phyloP scores from a whole-genome alignment of 2,797 vertebrate species.

The Synaphobranchus kaupii region DNA sequence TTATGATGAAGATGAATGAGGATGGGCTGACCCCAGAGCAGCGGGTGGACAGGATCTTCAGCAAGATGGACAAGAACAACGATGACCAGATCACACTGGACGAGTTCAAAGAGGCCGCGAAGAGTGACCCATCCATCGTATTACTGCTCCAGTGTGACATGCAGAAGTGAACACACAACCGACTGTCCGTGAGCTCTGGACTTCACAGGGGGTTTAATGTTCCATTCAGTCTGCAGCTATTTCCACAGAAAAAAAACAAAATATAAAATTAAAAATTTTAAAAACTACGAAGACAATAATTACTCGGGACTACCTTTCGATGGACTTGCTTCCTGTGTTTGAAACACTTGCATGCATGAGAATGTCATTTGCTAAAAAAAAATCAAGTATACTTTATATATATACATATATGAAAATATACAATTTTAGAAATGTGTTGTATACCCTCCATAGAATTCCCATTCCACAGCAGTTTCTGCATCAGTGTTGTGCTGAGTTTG shows the following conservation, averaged over 20 bases:
- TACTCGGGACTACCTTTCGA: conserved; percentile 99
- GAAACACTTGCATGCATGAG: conserved; percentile 99
- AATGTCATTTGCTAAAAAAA: conserved; percentile 98
- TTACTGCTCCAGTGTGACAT: conserved; percentile 97
- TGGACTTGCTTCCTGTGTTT: conserved; percentile 99
- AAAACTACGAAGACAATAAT: conserved; percentile 35
- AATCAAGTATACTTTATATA: conserved; percentile 82
- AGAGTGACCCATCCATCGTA: conserved; percentile 96
- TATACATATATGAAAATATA: conserved; percentile 69
- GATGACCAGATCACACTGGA: conserved; percentile 95
- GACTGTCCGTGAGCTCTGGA: conserved; percentile 69
- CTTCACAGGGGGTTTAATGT: conserved; percentile 89
- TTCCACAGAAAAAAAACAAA: conserved; percentile 73
- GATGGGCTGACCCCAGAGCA: conserved; percentile 93
- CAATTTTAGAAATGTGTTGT: conserved; percentile 86
- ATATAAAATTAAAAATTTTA: conserved; percentile 21
- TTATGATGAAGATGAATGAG: conserved; percentile 99
- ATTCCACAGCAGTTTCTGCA: conserved; percentile 86
- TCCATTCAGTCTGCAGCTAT: conserved; percentile 96
- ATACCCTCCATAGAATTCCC: conserved; percentile 80
- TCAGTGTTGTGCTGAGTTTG: conserved; percentile 83
- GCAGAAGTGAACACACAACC: conserved; percentile 84
- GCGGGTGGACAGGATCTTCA: conserved; percentile 97
- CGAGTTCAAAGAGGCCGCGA: conserved; percentile 96
- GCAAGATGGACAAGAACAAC: conserved; percentile 99